A percentile compares a stretch with the other conserved stretches of the same genome.
These are phyloP conservation scores for Adrianichthys oophorus DNA, from an alignment of 2,797 vertebrate species.

Conservation along the genomic window DNA sequence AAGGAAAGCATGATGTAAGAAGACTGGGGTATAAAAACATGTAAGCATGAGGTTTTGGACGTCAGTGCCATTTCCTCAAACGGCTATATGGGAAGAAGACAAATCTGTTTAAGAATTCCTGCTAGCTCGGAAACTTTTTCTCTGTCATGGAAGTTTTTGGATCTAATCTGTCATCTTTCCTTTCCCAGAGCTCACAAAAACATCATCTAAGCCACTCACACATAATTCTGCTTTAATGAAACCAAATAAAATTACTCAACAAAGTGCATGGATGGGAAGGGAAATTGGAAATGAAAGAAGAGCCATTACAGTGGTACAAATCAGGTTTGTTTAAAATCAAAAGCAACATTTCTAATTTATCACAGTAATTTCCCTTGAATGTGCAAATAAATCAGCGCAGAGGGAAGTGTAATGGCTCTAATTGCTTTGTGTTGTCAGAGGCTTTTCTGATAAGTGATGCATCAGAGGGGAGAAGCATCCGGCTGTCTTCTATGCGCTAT, in stretches of 20 bases:
- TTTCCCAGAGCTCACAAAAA: conserved; percentile 16
- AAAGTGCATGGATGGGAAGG: conserved; percentile 2
- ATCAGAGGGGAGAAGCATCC: conserved; percentile 17
- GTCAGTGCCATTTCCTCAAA: not conserved
- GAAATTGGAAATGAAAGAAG: conserved; percentile 12
- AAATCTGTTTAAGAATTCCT: not conserved
- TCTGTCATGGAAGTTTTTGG: not conserved
- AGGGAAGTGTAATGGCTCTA: conserved; percentile 30
- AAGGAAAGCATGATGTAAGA: not conserved
- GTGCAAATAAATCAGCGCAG: conserved; percentile 36
- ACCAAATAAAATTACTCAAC: conserved; percentile 25
- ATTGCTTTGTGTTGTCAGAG: conserved; percentile 31
- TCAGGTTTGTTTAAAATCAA: conserved; percentile 26
- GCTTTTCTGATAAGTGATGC: conserved; percentile 27
- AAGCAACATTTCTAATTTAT: conserved; percentile 42
- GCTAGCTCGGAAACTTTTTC: conserved; percentile 1
- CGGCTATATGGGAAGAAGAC: too few species aligned
- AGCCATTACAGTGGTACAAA: conserved; percentile 16
- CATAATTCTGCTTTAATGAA: conserved; percentile 17
- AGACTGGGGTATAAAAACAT: not conserved
- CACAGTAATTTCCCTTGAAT: conserved; percentile 41
- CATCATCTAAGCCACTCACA: conserved; percentile 9
- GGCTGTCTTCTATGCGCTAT: conserved; percentile 13
- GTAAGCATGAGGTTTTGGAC: not conserved
- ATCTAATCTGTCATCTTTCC: not conserved